phyloP scores from a whole-genome alignment of 2,888 invertebrate species.

The Nineta flava region DNA sequence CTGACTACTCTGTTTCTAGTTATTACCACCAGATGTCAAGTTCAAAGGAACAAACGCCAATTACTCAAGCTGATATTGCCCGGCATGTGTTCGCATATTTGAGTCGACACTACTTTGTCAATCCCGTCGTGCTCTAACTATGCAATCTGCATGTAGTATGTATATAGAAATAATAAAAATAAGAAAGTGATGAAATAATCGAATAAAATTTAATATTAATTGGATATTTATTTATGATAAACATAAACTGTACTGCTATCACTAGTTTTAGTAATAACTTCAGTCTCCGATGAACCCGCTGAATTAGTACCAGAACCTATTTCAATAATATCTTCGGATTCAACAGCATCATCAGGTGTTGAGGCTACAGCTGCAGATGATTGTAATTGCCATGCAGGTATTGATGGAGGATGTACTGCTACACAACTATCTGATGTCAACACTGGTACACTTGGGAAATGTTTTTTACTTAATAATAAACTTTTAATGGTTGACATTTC shows the following conservation, averaged over 20 bases:
- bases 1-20: too few relatives aligned
- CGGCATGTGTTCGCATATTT: too few relatives aligned
- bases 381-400: constrained; percentile 67
- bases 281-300: constrained; percentile 49
- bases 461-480: constrained; percentile 58
- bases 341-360: constrained; percentile 21
- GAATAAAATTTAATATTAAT: constrained; percentile 6
- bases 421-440: constrained; percentile 22
- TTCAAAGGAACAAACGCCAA: too few relatives aligned
- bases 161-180: too few relatives aligned
- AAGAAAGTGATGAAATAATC: background rate
- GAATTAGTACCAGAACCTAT: constrained; percentile 39
- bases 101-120: too few relatives aligned
- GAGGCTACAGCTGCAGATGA: constrained; percentile 32
- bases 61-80: too few relatives aligned
- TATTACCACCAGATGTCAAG: too few relatives aligned
- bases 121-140: too few relatives aligned
- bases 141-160: too few relatives aligned
- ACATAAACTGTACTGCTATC: constrained; percentile 38
- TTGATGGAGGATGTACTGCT: constrained; percentile 47
- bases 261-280: constrained; percentile 57
- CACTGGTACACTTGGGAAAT: constrained; percentile 50
- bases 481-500: constrained; percentile 60
- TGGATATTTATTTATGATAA: constrained; percentile 50
- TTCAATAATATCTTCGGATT: constrained; percentile 30